phyloP scores from a whole-genome alignment of 2,113 vertebrate genomes.

The Xiphias gladius region DNA sequence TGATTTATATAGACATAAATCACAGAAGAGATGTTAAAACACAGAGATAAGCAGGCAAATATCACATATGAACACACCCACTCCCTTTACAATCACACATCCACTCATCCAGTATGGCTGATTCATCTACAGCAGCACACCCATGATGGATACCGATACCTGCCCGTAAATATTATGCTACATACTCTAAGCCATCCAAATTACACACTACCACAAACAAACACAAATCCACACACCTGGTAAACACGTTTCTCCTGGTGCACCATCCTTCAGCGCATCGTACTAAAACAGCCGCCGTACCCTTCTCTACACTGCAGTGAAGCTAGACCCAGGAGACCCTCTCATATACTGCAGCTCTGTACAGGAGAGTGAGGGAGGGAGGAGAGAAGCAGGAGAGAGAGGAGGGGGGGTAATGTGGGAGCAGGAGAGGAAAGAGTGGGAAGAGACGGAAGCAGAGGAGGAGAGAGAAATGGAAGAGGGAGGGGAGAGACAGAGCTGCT shows the following conservation, averaged over 20 bases:
- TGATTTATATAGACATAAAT: neutral
- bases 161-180: constrained; percentile 29
- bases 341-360: constrained; percentile 79
- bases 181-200: neutral
- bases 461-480: constrained; percentile 44
- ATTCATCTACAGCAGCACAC: constrained; percentile 54
- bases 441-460: constrained; percentile 51
- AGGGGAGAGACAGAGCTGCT: constrained; percentile 52
- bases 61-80: constrained; percentile 57
- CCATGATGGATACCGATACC: constrained; percentile 44
- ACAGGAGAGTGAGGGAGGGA: constrained; percentile 50
- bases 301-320: constrained; percentile 84
- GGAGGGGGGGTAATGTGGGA: constrained; percentile 23
- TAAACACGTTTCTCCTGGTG: constrained; percentile 87
- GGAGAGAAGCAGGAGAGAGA: constrained; percentile 1
- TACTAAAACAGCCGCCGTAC: constrained; percentile 76
- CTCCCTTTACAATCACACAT: constrained; percentile 38
- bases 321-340: constrained; percentile 83
- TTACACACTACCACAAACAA: neutral
- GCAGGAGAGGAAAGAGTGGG: constrained; percentile 53
- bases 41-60: constrained; percentile 1
- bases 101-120: constrained; percentile 53
- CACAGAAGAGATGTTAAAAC: neutral
- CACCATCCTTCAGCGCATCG: constrained; percentile 85
- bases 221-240: constrained; percentile 81